These are phyloP conservation scores for Cariama cristata DNA, from an alignment of 2,113 vertebrate genomes.

Conservation along the genomic window DNA sequence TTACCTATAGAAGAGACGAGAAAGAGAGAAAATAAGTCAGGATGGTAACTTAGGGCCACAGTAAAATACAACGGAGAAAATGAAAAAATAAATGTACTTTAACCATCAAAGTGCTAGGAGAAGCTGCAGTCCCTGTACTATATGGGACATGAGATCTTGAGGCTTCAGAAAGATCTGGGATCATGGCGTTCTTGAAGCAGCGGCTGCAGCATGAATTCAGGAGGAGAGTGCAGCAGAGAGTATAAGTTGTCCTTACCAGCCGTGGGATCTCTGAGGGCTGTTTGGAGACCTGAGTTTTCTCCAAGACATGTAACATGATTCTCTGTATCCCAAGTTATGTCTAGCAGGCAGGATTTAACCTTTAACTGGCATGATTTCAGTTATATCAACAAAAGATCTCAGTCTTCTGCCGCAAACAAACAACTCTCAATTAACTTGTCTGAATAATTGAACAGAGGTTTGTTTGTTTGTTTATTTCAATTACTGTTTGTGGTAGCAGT, in stretches of 20 bases:
- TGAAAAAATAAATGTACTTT: neutral
- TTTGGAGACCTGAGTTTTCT: neutral
- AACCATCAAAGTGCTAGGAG: neutral
- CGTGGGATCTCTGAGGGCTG: neutral
- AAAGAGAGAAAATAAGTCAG: neutral
- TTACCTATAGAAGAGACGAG: neutral
- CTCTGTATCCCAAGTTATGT: neutral
- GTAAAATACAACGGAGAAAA: neutral
- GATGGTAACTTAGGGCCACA: neutral
- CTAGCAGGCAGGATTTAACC: constrained; percentile 44
- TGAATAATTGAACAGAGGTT: constrained; percentile 48
- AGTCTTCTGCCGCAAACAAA: constrained; percentile 37
- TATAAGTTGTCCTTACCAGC: neutral
- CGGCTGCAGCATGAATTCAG: neutral
- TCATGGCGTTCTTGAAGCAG: neutral
- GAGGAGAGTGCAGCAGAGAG: neutral
- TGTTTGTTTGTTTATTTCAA: constrained; percentile 63
- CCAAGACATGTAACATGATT: neutral
- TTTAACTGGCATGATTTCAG: constrained; percentile 41
- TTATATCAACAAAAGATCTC: constrained; percentile 58
- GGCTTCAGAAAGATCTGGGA: neutral
- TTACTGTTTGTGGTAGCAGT: constrained; percentile 62
- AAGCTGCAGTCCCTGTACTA: neutral
- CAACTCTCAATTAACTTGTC: constrained; percentile 48
- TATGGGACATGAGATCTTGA: neutral